Conservation (phyloP, 1,140 invertebrate genomes). For the Pararge aegeria region DNA sequence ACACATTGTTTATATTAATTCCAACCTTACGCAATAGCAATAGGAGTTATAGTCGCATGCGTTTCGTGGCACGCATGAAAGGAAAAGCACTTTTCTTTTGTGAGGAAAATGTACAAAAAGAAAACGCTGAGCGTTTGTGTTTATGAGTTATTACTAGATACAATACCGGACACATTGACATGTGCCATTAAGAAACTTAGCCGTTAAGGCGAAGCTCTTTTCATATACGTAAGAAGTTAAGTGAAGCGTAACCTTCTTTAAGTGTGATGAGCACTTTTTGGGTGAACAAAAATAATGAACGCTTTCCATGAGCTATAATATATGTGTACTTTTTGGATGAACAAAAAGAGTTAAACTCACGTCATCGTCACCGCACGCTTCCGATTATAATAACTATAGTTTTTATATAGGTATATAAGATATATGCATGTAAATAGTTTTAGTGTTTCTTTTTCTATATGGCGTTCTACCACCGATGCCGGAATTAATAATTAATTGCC, state of each 20-base stretch:
- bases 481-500: no score
- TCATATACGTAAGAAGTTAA: not conserved
- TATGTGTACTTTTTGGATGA: no score
- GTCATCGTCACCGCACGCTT: no score
- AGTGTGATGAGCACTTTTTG: no score
- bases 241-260: not conserved
- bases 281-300: no score
- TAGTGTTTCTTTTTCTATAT: no score
- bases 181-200: constrained; percentile 21
- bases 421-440: no score
- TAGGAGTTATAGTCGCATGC: not conserved
- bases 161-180: constrained; percentile 22
- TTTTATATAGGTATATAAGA: no score
- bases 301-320: no score
- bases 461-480: no score
- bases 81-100: constrained; percentile 17
- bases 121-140: constrained; percentile 11
- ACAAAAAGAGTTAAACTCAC: no score
- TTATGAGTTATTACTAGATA: constrained; percentile 23
- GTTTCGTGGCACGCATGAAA: not conserved
- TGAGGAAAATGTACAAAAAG: constrained; percentile 21
- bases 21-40: not conserved
- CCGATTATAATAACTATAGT: no score
- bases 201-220: not conserved
- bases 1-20: not conserved